A percentile compares a stretch with the other conserved stretches of the same genome.
Conservation (phyloP, 2,797 vertebrate species). For the Pseudochirops corinnae region DNA sequence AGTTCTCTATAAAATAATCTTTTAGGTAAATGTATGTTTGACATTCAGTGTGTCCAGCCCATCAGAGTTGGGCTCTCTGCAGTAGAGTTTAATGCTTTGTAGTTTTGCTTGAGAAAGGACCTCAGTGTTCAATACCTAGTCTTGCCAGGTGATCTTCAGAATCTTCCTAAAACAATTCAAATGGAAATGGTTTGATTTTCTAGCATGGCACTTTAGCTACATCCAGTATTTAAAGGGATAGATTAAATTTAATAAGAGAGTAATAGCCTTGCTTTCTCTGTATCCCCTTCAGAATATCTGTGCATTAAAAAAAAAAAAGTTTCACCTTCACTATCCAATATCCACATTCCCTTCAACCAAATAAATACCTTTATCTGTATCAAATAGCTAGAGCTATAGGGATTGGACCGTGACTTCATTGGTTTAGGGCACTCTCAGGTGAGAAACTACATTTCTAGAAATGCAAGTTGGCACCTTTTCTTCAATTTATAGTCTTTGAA, state of each 20-base stretch:
- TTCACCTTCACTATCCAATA: background rate
- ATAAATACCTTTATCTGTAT: background rate
- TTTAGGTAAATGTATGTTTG: too few species aligned
- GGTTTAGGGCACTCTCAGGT: background rate
- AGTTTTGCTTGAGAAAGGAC: too few species aligned
- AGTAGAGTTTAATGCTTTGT: too few species aligned
- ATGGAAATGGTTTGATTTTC: background rate
- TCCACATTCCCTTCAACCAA: background rate
- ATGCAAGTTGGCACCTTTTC: background rate
- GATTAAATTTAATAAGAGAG: background rate
- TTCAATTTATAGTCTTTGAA: background rate
- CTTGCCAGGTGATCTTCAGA: too few species aligned
- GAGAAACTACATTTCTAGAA: background rate
- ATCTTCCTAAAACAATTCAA: background rate
- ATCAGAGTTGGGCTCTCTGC: too few species aligned
- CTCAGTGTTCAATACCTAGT: too few species aligned
- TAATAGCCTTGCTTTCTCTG: background rate
- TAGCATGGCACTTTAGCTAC: background rate
- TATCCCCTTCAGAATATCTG: background rate
- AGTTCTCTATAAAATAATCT: too few species aligned
- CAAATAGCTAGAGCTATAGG: background rate
- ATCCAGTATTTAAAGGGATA: background rate
- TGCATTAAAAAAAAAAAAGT: background rate
- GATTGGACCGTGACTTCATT: background rate
- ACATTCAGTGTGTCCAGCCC: too few species aligned